phyloP scores from a whole-genome alignment of 2,888 invertebrate genomes.

The Aradus depressus region DNA sequence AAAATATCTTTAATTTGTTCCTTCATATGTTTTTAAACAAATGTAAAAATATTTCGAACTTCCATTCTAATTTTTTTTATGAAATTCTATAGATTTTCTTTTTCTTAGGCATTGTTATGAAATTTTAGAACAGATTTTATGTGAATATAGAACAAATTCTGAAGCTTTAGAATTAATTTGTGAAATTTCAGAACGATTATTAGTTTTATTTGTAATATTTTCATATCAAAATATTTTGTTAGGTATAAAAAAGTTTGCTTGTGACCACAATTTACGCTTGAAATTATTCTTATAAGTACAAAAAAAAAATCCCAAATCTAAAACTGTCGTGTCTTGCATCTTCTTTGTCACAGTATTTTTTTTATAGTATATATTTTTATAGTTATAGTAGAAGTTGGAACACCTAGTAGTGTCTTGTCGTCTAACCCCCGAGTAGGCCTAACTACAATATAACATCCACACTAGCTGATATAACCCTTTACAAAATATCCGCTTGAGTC shows the following conservation, averaged over 20 bases:
- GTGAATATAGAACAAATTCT: too few relatives aligned
- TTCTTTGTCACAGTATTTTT: conserved; percentile 18
- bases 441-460: conserved; percentile 6
- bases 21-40: too few relatives aligned
- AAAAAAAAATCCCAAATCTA: conserved; percentile 11
- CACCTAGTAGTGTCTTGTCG: conserved; percentile 15
- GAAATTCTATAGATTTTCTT: too few relatives aligned
- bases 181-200: not conserved
- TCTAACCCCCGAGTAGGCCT: conserved; percentile 10
- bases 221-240: not conserved
- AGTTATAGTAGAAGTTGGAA: conserved; percentile 17
- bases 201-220: not conserved
- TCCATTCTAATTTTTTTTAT: too few relatives aligned
- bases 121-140: too few relatives aligned
- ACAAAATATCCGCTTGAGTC: conserved; percentile 13
- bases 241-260: not conserved
- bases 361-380: conserved; percentile 16
- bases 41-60: too few relatives aligned
- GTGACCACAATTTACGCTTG: conserved; percentile 13
- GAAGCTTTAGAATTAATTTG: too few relatives aligned
- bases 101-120: too few relatives aligned
- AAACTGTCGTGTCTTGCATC: conserved; percentile 27
- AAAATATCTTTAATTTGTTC: too few relatives aligned
- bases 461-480: not conserved
- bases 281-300: not conserved